A percentile compares a stretch with the other conserved stretches of the same genome.
Evolutionary conservation across 30 jellyfish, hydroid and myxozoan species (phyloP).

Genomic region (Pseudorhiza aurosa): DNA sequence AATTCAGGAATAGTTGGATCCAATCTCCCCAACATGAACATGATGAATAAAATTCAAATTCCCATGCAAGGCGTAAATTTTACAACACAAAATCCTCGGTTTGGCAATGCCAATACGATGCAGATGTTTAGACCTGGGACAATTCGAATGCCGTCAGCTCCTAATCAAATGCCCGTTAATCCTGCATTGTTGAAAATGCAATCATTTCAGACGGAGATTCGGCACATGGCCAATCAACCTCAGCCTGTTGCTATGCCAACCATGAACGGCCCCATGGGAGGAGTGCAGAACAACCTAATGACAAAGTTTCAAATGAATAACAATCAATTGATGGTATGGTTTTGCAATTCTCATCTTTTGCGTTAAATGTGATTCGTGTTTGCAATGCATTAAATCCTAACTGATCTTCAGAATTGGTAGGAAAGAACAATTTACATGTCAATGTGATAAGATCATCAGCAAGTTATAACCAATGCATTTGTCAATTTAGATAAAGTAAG

Average conservation of each 20-base stretch:
- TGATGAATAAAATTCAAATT: slow-evolving; percentile 52
- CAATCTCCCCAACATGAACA: slow-evolving; percentile 8
- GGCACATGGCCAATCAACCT: slow-evolving; percentile 50
- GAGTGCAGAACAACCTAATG: slow-evolving; percentile 50
- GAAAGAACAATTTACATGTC: too few relatives aligned
- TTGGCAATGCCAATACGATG: slow-evolving; percentile 49
- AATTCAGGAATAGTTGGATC: slow-evolving; percentile 37
- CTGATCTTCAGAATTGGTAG: too few relatives aligned
- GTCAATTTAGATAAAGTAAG: too few relatives aligned
- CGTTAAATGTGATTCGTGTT: too few relatives aligned
- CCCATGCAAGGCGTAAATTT: slow-evolving; percentile 52
- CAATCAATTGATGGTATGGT: slow-evolving; percentile 32
- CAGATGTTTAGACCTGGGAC: slow-evolving; percentile 52
- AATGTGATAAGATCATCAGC: too few relatives aligned
- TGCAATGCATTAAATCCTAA: too few relatives aligned
- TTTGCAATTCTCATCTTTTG: too few relatives aligned
- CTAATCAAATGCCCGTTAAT: slow-evolving; percentile 38
- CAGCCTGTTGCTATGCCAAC: slow-evolving; percentile 19
- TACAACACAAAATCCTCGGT: slow-evolving; percentile 39
- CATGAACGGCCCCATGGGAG: slow-evolving; percentile 60
- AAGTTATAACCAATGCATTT: too few relatives aligned
- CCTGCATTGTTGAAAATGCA: slow-evolving; percentile 60
- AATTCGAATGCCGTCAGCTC: slow-evolving; percentile 45
- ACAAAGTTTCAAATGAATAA: slow-evolving; percentile 25
- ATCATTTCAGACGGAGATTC: slow-evolving; percentile 28